phyloP scores from a whole-genome alignment of 2,797 vertebrate genomes.

The Gallinago stenura region DNA sequence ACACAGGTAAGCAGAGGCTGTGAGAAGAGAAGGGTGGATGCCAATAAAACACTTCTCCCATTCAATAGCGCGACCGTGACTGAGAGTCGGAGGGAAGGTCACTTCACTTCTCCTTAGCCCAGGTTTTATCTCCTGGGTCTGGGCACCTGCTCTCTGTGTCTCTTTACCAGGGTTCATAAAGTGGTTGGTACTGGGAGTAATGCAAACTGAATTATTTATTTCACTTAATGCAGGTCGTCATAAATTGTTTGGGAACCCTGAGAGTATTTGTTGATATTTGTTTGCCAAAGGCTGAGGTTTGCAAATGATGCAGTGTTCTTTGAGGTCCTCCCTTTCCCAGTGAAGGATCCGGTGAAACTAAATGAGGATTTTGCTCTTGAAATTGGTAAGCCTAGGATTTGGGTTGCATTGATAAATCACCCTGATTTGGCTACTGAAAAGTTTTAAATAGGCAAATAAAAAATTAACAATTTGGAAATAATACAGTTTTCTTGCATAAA shows the following conservation, averaged over 20 bases:
- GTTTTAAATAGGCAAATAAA: not conserved
- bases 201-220: not conserved
- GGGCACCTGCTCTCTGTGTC: fast-evolving
- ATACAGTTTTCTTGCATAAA: not conserved
- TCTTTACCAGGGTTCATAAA: not conserved
- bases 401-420: not conserved
- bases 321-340: not conserved
- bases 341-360: not conserved
- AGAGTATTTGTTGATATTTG: not conserved
- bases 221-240: not conserved
- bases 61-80: not conserved
- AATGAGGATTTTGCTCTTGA: not conserved
- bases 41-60: not conserved
- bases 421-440: not conserved
- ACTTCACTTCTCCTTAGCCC: not conserved
- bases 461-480: not conserved
- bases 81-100: not conserved
- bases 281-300: not conserved
- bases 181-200: not conserved
- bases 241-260: not conserved
- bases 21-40: not conserved
- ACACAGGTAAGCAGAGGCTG: not conserved
- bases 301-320: not conserved
- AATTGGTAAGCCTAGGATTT: not conserved
- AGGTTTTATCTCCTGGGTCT: not conserved